Base-by-base conservation (phyloP, 2,888 invertebrate genomes). In the Amphipyra tragopoginis region DNA sequence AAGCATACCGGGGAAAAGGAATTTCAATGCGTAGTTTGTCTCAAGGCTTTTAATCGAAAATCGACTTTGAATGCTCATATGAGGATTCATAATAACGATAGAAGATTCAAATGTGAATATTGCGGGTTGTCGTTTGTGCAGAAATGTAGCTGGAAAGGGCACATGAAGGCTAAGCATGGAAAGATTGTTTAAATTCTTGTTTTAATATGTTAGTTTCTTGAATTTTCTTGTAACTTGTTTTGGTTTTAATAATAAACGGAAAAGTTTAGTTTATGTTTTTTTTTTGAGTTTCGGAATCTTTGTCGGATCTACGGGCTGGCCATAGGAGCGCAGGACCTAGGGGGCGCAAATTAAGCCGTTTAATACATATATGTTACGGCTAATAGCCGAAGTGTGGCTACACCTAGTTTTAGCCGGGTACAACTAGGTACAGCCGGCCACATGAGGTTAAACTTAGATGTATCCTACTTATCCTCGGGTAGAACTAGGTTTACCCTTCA, bases 1-100 rank as follows among this genome's bases (percentile, higher is more conserved):
- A 92, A 84, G 11, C 95, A 95, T 65, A 90, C 91, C 0, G 90
- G 88, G 0, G 82, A 84, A 1, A 93, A 87, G 62, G 88, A 92
- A 3, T 94, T 88, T 45, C 81, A 89, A 15, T 93, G 92, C 50
- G 80, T 83, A 11, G 64, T 88, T 0, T 93, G 93, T 39, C 68
- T 77, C 1, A 90, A 91, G 51, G 69, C 71, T 0, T 93, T 84
- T 52, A 86, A 83, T 0, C 79, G 88, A 14, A 79, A 83, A 48
- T 85, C 84, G 6, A 85, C 87, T 0, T 70, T 93, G 7, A 86
- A 75, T 2, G 84, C 85, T 26, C 93, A 93, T 61, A 81, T 90
- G 64, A 78, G 79, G 33, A 86, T 87, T 10, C 90, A 90, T 54
- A 68, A 73, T 2, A 68, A 86, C 47, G 86, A 86, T 43, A 79